A percentile compares a stretch with the other conserved stretches of the same genome.
phyloP scores from a whole-genome alignment of 2,888 invertebrate genomes.

The Isoperla grammatica region DNA sequence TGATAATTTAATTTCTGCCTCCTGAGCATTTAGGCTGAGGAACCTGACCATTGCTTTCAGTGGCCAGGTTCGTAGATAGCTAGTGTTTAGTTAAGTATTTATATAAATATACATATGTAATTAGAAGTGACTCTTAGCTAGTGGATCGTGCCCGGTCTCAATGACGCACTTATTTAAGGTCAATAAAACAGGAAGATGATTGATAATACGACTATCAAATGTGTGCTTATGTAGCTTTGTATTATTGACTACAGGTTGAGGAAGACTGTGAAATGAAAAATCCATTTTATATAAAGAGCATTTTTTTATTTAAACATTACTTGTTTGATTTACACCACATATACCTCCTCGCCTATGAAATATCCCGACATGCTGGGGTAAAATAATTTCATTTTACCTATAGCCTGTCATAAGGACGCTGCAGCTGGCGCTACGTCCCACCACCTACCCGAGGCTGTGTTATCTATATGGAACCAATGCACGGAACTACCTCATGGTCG shows the following conservation, averaged over 20 bases:
- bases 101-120: slow-evolving; percentile 27
- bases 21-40: slow-evolving; percentile 46
- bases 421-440: too few relatives aligned
- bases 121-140: slow-evolving; percentile 19
- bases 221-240: slow-evolving; percentile 1
- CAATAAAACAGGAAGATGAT: neutral
- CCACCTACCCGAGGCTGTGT: too few relatives aligned
- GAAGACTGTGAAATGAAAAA: neutral
- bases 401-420: too few relatives aligned
- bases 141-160: neutral
- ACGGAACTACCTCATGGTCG: too few relatives aligned
- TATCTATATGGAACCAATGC: too few relatives aligned
- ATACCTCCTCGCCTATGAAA: too few relatives aligned
- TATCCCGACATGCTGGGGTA: too few relatives aligned
- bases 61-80: slow-evolving; percentile 5
- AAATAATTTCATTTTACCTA: too few relatives aligned
- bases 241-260: neutral
- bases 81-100: slow-evolving; percentile 17
- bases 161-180: neutral
- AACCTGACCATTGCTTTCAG: slow-evolving; percentile 21
- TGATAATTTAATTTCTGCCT: slow-evolving; percentile 41
- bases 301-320: too few relatives aligned
- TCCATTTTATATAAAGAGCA: slow-evolving; percentile 46
- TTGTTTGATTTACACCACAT: too few relatives aligned
- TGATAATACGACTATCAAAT: neutral